Evolutionary conservation across 2,797 vertebrate species (phyloP).

Genomic region (Botia kubotai): DNA sequence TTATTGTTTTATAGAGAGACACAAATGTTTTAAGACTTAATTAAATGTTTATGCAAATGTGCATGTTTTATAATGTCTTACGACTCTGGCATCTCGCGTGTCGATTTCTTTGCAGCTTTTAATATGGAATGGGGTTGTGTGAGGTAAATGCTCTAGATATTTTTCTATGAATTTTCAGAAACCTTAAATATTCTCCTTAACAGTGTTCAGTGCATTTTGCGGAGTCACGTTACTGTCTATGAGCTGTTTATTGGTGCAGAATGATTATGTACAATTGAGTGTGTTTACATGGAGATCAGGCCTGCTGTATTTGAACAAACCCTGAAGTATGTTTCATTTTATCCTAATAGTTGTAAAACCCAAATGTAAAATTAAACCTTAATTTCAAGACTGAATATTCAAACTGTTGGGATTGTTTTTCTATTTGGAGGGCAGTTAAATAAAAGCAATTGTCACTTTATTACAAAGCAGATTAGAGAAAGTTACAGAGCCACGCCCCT

Average conservation of each 20-base stretch:
- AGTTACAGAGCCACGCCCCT: background rate
- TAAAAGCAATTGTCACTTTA: too few species aligned
- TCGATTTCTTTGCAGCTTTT: conserved; percentile 51
- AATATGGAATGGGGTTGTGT: conserved; percentile 39
- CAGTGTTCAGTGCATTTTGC: conserved; percentile 35
- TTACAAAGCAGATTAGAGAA: background rate
- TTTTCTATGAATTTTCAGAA: conserved; percentile 47
- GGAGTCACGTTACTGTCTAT: conserved; percentile 27
- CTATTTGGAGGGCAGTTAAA: background rate
- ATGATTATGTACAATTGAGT: conserved; percentile 38
- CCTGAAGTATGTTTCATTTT: conserved; percentile 24
- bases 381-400: conserved; percentile 33
- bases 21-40: conserved; percentile 21
- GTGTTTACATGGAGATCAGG: conserved; percentile 45
- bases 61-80: conserved; percentile 44
- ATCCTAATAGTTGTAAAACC: conserved; percentile 42
- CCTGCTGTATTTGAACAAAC: conserved; percentile 47
- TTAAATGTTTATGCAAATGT: conserved; percentile 36
- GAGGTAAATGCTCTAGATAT: conserved; percentile 46
- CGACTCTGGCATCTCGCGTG: conserved; percentile 36
- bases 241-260: conserved; percentile 42
- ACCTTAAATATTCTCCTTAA: conserved; percentile 23
- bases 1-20: conserved; percentile 22
- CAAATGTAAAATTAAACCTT: conserved; percentile 42
- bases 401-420: conserved; percentile 3